These are phyloP conservation scores for Acleris holmiana DNA, from an alignment of 2,888 invertebrate genomes.

Conservation along the genomic window DNA sequence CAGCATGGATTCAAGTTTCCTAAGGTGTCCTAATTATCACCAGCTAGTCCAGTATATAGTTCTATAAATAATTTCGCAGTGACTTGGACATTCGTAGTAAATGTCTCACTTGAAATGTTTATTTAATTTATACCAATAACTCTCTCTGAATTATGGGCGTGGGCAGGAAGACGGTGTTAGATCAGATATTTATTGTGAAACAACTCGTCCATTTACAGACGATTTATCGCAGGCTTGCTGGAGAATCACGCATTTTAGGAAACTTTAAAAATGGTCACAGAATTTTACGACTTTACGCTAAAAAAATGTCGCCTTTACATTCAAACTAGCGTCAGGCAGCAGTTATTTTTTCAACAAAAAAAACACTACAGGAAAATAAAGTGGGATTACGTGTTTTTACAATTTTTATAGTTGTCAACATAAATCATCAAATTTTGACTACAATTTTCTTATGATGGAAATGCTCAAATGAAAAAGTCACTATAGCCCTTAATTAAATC, in stretches of 20 bases:
- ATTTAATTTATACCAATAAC: slow-evolving; percentile 81
- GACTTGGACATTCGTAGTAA: slow-evolving; percentile 69
- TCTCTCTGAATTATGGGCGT: slow-evolving; percentile 77
- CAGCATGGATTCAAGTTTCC: background rate
- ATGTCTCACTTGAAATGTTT: slow-evolving; percentile 77
- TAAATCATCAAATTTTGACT: no score
- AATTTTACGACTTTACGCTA: slow-evolving; percentile 24
- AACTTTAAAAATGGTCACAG: slow-evolving; percentile 35
- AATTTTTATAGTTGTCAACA: no score
- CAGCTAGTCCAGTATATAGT: slow-evolving; percentile 50
- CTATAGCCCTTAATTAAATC: no score
- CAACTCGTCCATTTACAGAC: slow-evolving; percentile 69
- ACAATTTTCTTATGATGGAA: no score
- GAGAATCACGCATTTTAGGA: slow-evolving; percentile 43
- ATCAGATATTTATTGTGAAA: slow-evolving; percentile 78
- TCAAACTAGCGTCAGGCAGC: no score
- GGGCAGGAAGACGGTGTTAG: slow-evolving; percentile 79
- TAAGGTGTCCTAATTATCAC: slow-evolving; percentile 55
- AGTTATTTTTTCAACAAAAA: no score
- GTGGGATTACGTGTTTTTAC: no score
- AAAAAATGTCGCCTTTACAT: background rate
- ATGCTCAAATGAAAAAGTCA: no score
- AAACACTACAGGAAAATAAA: no score
- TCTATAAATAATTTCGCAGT: slow-evolving; percentile 70
- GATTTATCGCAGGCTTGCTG: slow-evolving; percentile 63